phyloP scores from a whole-genome alignment of 2,113 vertebrate genomes.

The Corythaixoides concolor region DNA sequence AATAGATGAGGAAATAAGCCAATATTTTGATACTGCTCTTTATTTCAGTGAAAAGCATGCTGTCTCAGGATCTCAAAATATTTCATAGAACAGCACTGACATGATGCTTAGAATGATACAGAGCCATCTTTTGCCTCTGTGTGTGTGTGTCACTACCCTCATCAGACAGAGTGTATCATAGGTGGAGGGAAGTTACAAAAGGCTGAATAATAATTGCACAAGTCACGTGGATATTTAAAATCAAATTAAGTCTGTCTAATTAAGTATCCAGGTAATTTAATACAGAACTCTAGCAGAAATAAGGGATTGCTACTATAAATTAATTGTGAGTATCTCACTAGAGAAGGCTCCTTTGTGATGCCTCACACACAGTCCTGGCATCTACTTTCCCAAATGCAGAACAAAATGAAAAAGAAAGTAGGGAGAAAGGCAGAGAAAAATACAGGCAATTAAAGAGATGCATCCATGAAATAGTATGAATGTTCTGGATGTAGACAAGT shows the following conservation, averaged over 20 bases:
- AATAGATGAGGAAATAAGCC: neutral
- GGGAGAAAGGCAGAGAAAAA: neutral
- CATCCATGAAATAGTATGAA: neutral
- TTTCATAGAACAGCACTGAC: neutral
- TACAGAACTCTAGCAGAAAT: neutral
- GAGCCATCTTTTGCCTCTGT: neutral
- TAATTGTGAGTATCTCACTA: neutral
- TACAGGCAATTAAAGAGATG: neutral
- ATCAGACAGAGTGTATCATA: neutral
- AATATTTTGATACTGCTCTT: neutral
- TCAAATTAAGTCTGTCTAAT: conserved; percentile 18
- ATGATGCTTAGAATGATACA: neutral
- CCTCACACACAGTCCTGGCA: neutral
- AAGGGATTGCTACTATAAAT: neutral
- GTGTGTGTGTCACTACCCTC: neutral
- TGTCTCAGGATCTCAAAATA: neutral
- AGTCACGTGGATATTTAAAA: conserved; percentile 8
- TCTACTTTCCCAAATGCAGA: neutral
- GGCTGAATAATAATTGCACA: neutral
- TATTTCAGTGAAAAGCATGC: neutral
- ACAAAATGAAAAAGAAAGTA: neutral
- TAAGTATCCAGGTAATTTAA: conserved; percentile 11
- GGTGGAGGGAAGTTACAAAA: neutral
- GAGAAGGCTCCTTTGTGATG: neutral
- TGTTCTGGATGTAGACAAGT: neutral